phyloP scores from a whole-genome alignment of 2,113 vertebrate species.

The Tachysurus fulvidraco region DNA sequence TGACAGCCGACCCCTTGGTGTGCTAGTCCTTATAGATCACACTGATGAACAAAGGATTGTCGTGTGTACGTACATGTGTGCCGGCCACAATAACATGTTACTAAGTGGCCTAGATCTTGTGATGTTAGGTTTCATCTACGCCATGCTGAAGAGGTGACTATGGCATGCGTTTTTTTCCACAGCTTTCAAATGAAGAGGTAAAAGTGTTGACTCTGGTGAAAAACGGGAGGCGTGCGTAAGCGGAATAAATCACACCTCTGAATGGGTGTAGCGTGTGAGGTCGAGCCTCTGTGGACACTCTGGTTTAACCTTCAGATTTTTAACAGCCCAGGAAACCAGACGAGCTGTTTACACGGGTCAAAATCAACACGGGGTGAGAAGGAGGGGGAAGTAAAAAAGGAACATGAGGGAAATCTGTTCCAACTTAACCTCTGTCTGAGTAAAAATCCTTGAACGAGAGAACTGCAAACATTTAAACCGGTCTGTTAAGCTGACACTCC shows the following conservation, averaged over 20 bases:
- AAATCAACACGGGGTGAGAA: conserved; percentile 45
- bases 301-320: conserved; percentile 65
- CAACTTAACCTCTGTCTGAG: conserved; percentile 53
- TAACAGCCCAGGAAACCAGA: conserved; percentile 70
- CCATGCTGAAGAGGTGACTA: not conserved
- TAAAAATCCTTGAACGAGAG: conserved; percentile 51
- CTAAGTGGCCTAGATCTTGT: conserved; percentile 12
- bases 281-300: conserved; percentile 66
- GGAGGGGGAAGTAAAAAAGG: conserved; percentile 9
- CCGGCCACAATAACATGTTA: not conserved
- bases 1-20: not conserved
- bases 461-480: conserved; percentile 65
- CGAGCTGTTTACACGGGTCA: conserved; percentile 63
- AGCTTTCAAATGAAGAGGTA: conserved; percentile 32
- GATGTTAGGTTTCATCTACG: conserved; percentile 6
- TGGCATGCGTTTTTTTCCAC: not conserved
- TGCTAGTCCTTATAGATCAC: not conserved
- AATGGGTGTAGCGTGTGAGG: conserved; percentile 65
- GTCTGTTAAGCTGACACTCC: conserved; percentile 72
- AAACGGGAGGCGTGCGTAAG: conserved; percentile 42
- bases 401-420: conserved; percentile 45
- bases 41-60: not conserved
- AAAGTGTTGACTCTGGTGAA: conserved; percentile 54
- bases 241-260: conserved; percentile 62
- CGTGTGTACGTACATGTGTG: not conserved